These are phyloP conservation scores for Anhinga anhinga DNA, from an alignment of 2,113 vertebrate species.

Conservation along the genomic window DNA sequence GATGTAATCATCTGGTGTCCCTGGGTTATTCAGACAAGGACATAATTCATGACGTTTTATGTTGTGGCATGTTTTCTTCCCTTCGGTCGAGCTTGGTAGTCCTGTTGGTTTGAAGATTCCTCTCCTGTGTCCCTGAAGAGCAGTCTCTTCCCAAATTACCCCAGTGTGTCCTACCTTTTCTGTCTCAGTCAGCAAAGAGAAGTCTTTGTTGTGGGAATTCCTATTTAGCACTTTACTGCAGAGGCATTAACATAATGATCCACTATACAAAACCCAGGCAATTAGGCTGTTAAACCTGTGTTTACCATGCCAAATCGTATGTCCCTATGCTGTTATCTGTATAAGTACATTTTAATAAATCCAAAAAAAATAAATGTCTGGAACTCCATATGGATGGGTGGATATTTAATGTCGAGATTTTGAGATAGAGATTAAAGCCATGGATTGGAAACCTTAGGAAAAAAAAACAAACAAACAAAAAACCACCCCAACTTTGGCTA, in stretches of 20 bases:
- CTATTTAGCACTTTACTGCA: neutral
- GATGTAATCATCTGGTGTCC: neutral
- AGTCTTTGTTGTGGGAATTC: neutral
- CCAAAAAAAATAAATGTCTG: neutral
- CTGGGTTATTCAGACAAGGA: neutral
- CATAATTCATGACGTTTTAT: accelerated
- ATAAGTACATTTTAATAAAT: neutral
- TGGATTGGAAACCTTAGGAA: neutral
- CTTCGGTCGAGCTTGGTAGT: neutral
- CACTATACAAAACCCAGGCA: neutral
- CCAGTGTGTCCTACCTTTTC: neutral
- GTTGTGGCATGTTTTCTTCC: neutral
- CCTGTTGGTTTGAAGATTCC: neutral
- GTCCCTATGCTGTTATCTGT: neutral
- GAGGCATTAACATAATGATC: neutral
- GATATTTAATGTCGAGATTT: neutral
- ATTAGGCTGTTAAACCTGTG: neutral
- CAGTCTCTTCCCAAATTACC: neutral
- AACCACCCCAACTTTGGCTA: neutral
- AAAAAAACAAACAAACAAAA: too few species aligned
- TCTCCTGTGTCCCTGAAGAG: neutral
- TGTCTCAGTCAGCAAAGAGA: neutral
- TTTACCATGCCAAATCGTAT: neutral
- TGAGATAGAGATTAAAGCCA: neutral
- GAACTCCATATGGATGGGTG: neutral